Evolutionary conservation across 2,797 vertebrate species (phyloP), one percentile per base, ranked within the genome.

Genomic region (Rousettus madagascariensis): DNA sequence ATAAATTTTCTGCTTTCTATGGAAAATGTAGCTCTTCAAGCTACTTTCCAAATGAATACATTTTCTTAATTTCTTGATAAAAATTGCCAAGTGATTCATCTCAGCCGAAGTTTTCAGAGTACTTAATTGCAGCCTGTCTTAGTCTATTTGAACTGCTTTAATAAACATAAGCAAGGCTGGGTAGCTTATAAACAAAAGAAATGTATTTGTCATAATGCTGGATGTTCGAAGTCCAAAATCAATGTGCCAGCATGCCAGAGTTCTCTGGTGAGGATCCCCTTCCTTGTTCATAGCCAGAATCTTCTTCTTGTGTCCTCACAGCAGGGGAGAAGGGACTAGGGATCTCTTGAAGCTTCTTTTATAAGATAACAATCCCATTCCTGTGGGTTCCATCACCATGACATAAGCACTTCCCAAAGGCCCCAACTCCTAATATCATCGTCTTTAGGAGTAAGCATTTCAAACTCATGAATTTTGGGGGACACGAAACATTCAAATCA

Each of bases 61-160:
- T 71, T 94, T 95, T 82, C 82, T 96, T 83, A 83, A 38, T 24
- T 86, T 95, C 33, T 90, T 86, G 43, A 65, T 82, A 38, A 80
- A 69, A 94, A 94, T 46, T 86, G 30, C 41, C 61, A 43, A 63
- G 15, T 11, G 15, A 49, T 83, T 69, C n/a, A 63, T 33, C 43
- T 82, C 26, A 69, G 43, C 8, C 82, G 46, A 95, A 87, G 10
- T 77, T 61, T 83, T 55, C 36, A 36, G 24, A 90, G 51, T 46
- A 69, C 46, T 85, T 61, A 53, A 46, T 8, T 80, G 22, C 8
- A 57, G 24, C 20, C n/a, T 75, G 17, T 36, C 46, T 66, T 72
- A 87, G 46, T 71, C 57, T 17, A 28, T 80, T 80, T 5, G 6
- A 59, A 41, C 1, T 8, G 12, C 46, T 65, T 43, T 63, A 63